Evolutionary conservation across 2,797 vertebrate species (phyloP).

Genomic region (Takifugu rubripes): DNA sequence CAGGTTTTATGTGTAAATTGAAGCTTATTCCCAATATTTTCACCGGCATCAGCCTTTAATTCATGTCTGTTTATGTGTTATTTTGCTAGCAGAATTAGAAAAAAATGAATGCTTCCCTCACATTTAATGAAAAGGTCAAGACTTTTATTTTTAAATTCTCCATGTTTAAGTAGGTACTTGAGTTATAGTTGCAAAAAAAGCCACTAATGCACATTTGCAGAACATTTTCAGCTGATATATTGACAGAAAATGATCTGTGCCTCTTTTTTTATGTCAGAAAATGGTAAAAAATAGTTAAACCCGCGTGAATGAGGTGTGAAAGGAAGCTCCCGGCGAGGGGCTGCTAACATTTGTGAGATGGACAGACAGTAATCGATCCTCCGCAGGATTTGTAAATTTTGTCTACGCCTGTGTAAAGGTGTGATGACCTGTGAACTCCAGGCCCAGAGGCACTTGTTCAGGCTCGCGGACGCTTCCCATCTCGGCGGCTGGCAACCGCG

Average conservation of each 20-base stretch:
- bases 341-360: constrained; percentile 6
- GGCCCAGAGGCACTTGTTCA: constrained; percentile 61
- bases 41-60: too few species aligned
- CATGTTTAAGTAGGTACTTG: background rate
- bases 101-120: too few species aligned
- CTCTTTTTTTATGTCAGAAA: constrained; percentile 3
- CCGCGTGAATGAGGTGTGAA: constrained; percentile 3
- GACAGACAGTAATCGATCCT: constrained; percentile 39
- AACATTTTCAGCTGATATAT: background rate
- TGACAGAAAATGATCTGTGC: background rate
- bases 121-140: too few species aligned
- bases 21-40: too few species aligned
- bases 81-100: too few species aligned
- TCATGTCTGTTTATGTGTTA: too few species aligned
- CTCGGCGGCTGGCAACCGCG: constrained; percentile 34
- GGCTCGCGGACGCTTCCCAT: constrained; percentile 45
- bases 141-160: too few species aligned
- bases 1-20: background rate
- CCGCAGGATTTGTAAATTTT: constrained; percentile 16
- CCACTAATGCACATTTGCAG: background rate
- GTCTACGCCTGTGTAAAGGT: constrained; percentile 31
- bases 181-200: background rate
- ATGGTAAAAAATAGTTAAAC: constrained; percentile 1
- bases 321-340: constrained; percentile 33
- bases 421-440: constrained; percentile 60